phyloP scores from a whole-genome alignment of 1,140 invertebrate species.

The Diuraphis noxia region DNA sequence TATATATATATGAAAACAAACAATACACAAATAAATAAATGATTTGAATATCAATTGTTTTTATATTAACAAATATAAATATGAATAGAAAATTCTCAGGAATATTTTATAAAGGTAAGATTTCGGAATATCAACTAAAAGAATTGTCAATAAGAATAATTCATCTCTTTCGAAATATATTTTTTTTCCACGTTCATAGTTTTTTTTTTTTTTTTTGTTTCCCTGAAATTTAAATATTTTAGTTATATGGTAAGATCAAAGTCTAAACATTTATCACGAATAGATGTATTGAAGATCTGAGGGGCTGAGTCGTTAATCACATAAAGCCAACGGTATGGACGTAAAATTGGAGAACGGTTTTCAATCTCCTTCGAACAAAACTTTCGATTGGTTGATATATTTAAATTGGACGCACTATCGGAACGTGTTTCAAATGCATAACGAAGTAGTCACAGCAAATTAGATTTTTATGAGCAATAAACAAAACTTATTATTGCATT shows the following conservation, averaged over 20 bases:
- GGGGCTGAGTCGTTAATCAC: slow-evolving; percentile 39
- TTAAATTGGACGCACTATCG: slow-evolving; percentile 2
- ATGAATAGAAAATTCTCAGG: background rate
- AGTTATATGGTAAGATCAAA: background rate
- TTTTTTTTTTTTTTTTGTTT: background rate
- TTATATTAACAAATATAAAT: background rate
- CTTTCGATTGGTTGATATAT: slow-evolving; percentile 13
- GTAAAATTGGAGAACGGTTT: slow-evolving; percentile 24
- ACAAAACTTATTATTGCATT: background rate
- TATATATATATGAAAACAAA: background rate
- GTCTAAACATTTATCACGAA: slow-evolving; percentile 20
- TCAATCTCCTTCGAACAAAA: slow-evolving; percentile 17
- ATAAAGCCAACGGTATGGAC: background rate
- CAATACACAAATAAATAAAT: background rate
- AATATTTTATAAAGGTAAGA: background rate
- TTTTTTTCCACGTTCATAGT: slow-evolving; percentile 20
- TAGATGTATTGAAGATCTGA: background rate
- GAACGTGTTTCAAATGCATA: slow-evolving; percentile 27
- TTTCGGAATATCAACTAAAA: background rate
- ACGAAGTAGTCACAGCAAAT: background rate
- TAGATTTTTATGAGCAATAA: background rate
- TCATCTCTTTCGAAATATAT: background rate
- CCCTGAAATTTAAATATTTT: background rate
- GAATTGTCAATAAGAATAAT: slow-evolving; percentile 17
- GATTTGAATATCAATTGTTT: slow-evolving; percentile 16